Evolutionary conservation across 92 coral and sea anemone genomes (phyloP).

Genomic region (Siderastrea siderea): DNA sequence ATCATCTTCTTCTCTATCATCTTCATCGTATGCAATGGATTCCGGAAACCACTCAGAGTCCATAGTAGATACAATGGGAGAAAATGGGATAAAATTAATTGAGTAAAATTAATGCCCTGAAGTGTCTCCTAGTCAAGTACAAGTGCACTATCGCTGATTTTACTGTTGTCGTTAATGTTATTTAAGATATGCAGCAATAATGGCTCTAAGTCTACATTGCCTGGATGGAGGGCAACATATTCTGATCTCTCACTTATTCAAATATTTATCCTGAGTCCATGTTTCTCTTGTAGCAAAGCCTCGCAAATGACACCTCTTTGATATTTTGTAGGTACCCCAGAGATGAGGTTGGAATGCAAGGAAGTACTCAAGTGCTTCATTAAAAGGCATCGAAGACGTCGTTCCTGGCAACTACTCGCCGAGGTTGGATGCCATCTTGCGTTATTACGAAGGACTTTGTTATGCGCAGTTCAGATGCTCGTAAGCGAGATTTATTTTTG

Average conservation of each 20-base stretch:
- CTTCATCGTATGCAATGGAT: too few relatives aligned
- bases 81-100: too few relatives aligned
- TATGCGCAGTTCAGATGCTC: too few relatives aligned
- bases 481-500: too few relatives aligned
- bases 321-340: conserved; percentile 33
- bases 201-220: background rate
- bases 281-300: conserved; percentile 45
- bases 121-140: conserved; percentile 17
- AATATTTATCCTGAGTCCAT: conserved; percentile 39
- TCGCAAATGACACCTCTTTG: conserved; percentile 42
- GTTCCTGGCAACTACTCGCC: too few relatives aligned
- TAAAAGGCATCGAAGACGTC: too few relatives aligned
- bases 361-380: conserved; percentile 4
- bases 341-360: background rate
- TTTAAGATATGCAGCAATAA: conserved; percentile 32
- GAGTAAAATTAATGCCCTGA: conserved; percentile 5
- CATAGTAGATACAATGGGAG: too few relatives aligned
- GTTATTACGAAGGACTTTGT: too few relatives aligned
- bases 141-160: background rate
- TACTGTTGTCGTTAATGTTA: conserved; percentile 2
- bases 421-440: too few relatives aligned
- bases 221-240: too few relatives aligned
- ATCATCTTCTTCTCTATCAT: too few relatives aligned
- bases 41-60: too few relatives aligned
- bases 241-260: background rate